Conservation (phyloP, 1,140 invertebrate genomes). For the Hypsibius dujardini region DNA sequence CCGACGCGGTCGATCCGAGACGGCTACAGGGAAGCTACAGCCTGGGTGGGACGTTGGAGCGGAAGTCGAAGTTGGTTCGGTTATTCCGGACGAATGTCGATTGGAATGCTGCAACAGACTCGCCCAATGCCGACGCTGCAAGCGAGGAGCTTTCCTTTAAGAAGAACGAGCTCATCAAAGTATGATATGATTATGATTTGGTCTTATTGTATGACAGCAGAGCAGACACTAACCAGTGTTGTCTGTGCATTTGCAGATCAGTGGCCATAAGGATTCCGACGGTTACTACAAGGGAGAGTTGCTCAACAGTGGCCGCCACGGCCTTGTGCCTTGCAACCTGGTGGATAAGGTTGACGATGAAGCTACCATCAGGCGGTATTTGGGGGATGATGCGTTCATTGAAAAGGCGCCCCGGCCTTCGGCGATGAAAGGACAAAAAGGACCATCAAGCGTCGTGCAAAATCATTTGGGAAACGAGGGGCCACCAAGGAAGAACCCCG, state of each 20-base stretch:
- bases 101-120: constrained; percentile 92
- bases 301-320: constrained; percentile 55
- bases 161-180: constrained; percentile 91
- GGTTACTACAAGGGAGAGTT: constrained; percentile 92
- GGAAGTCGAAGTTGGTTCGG: constrained; percentile 20
- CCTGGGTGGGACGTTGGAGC: neutral
- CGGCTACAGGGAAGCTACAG: neutral
- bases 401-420: constrained; percentile 19
- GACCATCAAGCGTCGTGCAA: neutral
- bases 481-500: constrained; percentile 45
- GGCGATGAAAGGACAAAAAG: constrained; percentile 7
- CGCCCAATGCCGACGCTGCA: constrained; percentile 88
- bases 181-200: constrained; percentile 30
- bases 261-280: constrained; percentile 88
- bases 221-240: no score
- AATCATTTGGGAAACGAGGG: neutral
- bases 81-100: constrained; percentile 88
- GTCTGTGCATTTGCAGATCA: constrained; percentile 46
- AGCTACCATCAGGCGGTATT: constrained; percentile 29
- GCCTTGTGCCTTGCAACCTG: constrained; percentile 96
- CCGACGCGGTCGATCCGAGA: neutral
- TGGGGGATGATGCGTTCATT: constrained; percentile 25
- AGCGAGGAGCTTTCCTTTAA: constrained; percentile 90
- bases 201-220: no score
- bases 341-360: constrained; percentile 66